Evolutionary conservation across 2,888 invertebrate genomes (phyloP).

Genomic region (Cantharis nigra): DNA sequence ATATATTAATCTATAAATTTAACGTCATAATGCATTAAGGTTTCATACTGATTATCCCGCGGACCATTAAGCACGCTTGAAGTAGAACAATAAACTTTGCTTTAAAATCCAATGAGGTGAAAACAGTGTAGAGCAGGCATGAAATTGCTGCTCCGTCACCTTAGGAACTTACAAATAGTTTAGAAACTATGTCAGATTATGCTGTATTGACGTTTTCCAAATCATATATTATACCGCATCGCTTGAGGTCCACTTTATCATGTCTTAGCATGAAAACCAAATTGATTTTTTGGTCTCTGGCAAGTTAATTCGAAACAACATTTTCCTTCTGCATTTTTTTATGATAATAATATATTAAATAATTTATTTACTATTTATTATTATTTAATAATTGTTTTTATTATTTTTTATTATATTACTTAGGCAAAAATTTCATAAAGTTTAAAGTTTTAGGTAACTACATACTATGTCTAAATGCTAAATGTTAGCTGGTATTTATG

Average conservation of each 20-base stretch:
- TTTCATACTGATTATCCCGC: constrained; percentile 23
- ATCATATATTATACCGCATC: constrained; percentile 12
- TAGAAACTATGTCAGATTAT: constrained; percentile 33
- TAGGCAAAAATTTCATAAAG: neutral
- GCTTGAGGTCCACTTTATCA: neutral
- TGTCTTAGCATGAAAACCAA: neutral
- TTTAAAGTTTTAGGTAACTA: neutral
- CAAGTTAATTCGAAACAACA: neutral
- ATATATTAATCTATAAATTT: constrained; percentile 18
- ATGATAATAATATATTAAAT: too few relatives aligned
- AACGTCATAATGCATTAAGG: constrained; percentile 24
- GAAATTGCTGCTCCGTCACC: constrained; percentile 38
- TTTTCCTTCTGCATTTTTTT: neutral
- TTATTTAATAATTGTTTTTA: too few relatives aligned
- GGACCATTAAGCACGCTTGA: constrained; percentile 25
- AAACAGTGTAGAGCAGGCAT: constrained; percentile 34
- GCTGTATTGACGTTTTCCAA: constrained; percentile 7
- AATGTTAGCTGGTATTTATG: neutral
- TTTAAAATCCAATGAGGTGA: constrained; percentile 39
- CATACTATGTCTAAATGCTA: neutral
- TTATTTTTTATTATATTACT: neutral
- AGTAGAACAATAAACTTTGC: constrained; percentile 31
- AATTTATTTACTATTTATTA: too few relatives aligned
- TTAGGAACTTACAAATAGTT: constrained; percentile 37
- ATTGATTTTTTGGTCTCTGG: neutral